Base-by-base conservation (phyloP, 2,888 invertebrate genomes). In the Griposia aprilina region DNA sequence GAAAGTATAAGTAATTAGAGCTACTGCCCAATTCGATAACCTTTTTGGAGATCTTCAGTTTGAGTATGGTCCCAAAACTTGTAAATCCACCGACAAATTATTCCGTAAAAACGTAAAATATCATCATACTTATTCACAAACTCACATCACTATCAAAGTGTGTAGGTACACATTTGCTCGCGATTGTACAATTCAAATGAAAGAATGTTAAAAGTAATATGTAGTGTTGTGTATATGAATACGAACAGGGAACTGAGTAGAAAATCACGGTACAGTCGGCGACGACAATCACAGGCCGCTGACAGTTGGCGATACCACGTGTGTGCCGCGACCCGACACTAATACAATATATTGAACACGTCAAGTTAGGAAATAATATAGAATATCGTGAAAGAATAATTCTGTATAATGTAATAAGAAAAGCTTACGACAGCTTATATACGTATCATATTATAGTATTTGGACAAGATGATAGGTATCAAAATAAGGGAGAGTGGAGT, bases 341-440 rank as follows among this genome's bases (percentile, higher is more conserved):
- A 94, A 94, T 92, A 89, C 92, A 92, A 93, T 93, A 93, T 93
- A 94, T 94, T 93, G 93, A 92, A 94, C 91, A 92, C 91, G 91
- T 88, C 90, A 89, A 88, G 87, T 78, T 82, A 79, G 86, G 84
- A 90, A 90, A 91, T 89, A 90, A 89, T 90, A 87, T 80, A 80
- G 62, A 77, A 85, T 90, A 83, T 86, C 65, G 78, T 65, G 77
- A 85, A 82, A 86, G 67, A 84, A 82, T 84, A 74, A 78, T 80
- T 80, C 70, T 69, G 30, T 70, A 52, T 78, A 66, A 73, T 67
- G 70, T 79, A 66, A 73, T 63, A 73, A 60, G 74, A 73, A 72
- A 74, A 70, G 68, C 41, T 76, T 11, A 17, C 63, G 80, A 83
- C 69, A 70, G 36, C 17, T 69, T 63, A 41, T 57, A 23, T 59